Percentiles rank a stretch among this genome's conserved stretches.
Evolutionary conservation across 1,140 invertebrate species (phyloP).

Genomic region (Diachasma alloeum): DNA sequence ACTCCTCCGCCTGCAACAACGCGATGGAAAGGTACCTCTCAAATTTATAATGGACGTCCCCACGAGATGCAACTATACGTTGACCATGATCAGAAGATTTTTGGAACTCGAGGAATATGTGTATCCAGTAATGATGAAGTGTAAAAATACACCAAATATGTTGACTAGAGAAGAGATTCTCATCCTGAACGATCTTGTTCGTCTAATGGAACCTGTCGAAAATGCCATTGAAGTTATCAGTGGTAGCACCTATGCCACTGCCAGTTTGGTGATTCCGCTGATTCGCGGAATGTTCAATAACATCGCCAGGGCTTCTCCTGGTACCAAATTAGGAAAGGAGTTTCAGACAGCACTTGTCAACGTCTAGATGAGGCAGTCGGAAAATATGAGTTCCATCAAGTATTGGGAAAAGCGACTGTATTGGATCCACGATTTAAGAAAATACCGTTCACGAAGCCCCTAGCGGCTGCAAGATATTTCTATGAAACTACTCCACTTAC

Average conservation of each 20-base stretch:
- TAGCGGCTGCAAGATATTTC: neutral
- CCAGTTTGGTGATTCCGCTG: neutral
- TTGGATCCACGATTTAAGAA: slow-evolving; percentile 43
- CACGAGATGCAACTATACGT: neutral
- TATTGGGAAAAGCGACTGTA: too few relatives aligned
- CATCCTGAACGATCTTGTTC: neutral
- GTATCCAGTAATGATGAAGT: neutral
- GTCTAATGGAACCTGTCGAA: neutral
- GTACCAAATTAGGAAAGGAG: neutral
- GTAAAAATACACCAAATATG: neutral
- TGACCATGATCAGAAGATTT: neutral
- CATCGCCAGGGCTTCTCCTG: neutral
- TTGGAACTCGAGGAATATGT: neutral
- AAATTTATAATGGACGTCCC: neutral
- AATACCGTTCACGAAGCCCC: slow-evolving; percentile 32
- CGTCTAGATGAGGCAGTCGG: too few relatives aligned
- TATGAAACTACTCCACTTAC: too few relatives aligned
- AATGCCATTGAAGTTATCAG: neutral
- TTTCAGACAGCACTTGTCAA: neutral
- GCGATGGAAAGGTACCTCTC: neutral
- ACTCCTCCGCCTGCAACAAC: neutral
- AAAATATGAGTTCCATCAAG: too few relatives aligned
- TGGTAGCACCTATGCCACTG: neutral
- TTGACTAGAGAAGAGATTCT: neutral
- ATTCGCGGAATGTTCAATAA: too few relatives aligned